phyloP scores from a whole-genome alignment of 37 sponge, comb jelly and placozoan species.

The Agelas oroides region DNA sequence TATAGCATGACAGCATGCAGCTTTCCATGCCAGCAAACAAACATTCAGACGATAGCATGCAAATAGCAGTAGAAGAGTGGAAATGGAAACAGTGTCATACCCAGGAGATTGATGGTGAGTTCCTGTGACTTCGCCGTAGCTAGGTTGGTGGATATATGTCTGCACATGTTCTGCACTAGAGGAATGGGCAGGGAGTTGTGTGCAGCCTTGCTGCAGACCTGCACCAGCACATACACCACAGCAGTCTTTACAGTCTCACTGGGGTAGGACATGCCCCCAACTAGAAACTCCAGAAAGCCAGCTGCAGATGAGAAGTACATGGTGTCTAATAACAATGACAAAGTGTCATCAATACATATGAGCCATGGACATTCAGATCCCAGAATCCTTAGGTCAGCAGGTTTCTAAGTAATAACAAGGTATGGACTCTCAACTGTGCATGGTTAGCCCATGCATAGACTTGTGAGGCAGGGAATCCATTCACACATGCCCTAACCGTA shows the following conservation, averaged over 20 bases:
- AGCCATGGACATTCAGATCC: too few relatives aligned
- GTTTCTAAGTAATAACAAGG: too few relatives aligned
- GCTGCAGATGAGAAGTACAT: constrained; percentile 19
- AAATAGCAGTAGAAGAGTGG: too few relatives aligned
- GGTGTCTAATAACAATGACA: too few relatives aligned
- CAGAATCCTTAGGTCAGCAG: too few relatives aligned
- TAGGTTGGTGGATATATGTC: constrained; percentile 37
- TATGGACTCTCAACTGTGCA: too few relatives aligned
- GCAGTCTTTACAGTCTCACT: constrained; percentile 61
- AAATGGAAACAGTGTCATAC: constrained; percentile 9
- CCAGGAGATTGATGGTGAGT: constrained; percentile 54
- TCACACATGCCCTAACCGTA: constrained; percentile 35
- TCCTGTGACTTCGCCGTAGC: constrained; percentile 51
- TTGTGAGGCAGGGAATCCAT: too few relatives aligned
- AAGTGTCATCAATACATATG: too few relatives aligned
- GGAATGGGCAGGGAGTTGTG: constrained; percentile 35
- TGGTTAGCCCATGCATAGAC: too few relatives aligned
- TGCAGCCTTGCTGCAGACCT: constrained; percentile 35
- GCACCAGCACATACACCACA: constrained; percentile 51
- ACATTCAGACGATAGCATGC: too few relatives aligned
- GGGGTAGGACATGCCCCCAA: constrained; percentile 57
- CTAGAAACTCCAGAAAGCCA: constrained; percentile 53
- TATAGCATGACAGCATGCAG: too few relatives aligned
- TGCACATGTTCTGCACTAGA: constrained; percentile 43
- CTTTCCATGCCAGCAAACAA: too few relatives aligned